phyloP scores from a whole-genome alignment of 2,113 vertebrate species.

The Formicarius rufipectus region DNA sequence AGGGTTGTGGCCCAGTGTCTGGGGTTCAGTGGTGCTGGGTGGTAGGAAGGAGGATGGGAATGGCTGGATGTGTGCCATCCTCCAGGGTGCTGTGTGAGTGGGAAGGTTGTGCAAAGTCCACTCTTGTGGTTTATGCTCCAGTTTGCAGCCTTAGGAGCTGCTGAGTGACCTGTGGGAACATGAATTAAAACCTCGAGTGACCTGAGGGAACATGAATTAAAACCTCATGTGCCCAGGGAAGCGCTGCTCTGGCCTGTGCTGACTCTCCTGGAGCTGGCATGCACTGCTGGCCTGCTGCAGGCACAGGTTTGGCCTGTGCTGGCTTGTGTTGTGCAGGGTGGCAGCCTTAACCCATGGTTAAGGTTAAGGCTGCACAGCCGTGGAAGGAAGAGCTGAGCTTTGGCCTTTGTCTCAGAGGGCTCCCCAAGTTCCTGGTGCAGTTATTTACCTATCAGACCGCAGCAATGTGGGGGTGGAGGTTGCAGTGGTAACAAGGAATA shows the following conservation, averaged over 20 bases:
- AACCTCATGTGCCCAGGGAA: rapidly evolving
- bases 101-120: background rate
- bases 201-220: rapidly evolving
- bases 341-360: rapidly evolving
- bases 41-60: background rate
- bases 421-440: background rate
- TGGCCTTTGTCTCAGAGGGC: background rate
- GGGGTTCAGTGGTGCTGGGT: rapidly evolving
- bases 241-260: background rate
- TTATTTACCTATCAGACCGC: background rate
- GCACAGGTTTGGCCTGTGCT: background rate
- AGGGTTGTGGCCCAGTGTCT: rapidly evolving
- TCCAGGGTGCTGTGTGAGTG: background rate
- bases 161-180: background rate
- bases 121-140: background rate
- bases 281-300: rapidly evolving
- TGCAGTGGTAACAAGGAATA: background rate
- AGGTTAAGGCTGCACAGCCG: rapidly evolving
- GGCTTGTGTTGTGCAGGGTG: rapidly evolving
- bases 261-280: rapidly evolving
- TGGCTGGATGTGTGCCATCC: background rate
- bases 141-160: background rate
- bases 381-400: background rate
- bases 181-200: rapidly evolving
- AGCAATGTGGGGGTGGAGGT: background rate